Percentiles rank a stretch among this genome's conserved stretches.
Conservation (phyloP, 2,888 invertebrate genomes). For the Drosophila anomelani region DNA sequence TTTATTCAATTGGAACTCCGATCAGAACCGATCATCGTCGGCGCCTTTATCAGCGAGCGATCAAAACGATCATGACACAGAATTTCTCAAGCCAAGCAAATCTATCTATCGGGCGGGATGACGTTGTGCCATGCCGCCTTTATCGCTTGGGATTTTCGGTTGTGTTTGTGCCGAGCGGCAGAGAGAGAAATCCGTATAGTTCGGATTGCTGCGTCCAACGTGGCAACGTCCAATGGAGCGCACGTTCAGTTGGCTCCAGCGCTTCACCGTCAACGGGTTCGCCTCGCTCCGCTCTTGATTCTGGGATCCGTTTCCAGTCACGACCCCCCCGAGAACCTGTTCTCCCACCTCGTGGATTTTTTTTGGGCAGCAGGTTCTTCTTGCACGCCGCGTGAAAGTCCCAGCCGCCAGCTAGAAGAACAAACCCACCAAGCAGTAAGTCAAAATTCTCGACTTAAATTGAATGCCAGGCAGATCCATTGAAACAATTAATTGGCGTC, state of each 20-base stretch:
- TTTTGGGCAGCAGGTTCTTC: conserved; percentile 40
- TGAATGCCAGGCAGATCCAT: conserved; percentile 17
- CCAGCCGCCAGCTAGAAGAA: neutral
- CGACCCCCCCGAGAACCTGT: conserved; percentile 33
- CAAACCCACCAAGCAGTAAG: conserved; percentile 10
- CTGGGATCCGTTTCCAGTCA: conserved; percentile 22
- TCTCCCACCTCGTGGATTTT: conserved; percentile 24
- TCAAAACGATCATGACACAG: conserved; percentile 73
- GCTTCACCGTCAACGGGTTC: conserved; percentile 34
- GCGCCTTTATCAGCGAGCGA: conserved; percentile 34
- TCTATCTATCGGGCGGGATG: conserved; percentile 52
- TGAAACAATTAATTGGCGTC: conserved; percentile 30
- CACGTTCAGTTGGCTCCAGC: conserved; percentile 37
- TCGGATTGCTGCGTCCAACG: conserved; percentile 21
- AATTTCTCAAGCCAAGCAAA: conserved; percentile 42
- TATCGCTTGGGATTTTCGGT: conserved; percentile 38
- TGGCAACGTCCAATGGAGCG: conserved; percentile 24
- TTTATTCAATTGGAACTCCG: conserved; percentile 8
- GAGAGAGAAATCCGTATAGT: conserved; percentile 36
- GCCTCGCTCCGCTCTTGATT: conserved; percentile 21
- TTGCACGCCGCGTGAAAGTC: conserved; percentile 6
- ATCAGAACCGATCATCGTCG: conserved; percentile 16
- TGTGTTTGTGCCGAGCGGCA: conserved; percentile 18
- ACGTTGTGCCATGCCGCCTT: conserved; percentile 40
- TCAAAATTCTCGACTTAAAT: conserved; percentile 2